Conservation (phyloP, 2,888 invertebrate species). For the Myopa tessellatipennis region DNA sequence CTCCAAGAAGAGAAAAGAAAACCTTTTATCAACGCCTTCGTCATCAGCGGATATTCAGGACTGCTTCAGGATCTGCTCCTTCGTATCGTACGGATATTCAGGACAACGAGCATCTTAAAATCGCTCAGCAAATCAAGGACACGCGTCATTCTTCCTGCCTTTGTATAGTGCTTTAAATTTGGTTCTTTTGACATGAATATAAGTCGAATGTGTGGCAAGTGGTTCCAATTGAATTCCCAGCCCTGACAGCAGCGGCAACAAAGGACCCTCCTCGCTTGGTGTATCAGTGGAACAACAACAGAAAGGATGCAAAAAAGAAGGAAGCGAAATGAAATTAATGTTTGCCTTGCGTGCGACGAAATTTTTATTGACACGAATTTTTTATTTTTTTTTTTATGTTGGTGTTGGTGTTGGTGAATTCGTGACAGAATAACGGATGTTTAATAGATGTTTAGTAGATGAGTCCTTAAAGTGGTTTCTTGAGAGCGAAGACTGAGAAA, state of each 20-base stretch:
- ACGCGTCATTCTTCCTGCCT: too few relatives aligned
- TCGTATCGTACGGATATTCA: too few relatives aligned
- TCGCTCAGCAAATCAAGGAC: too few relatives aligned
- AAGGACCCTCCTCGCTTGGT: not conserved
- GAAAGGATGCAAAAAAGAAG: not conserved
- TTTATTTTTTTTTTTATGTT: too few relatives aligned
- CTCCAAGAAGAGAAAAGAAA: too few relatives aligned
- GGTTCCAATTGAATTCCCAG: slow-evolving; percentile 36
- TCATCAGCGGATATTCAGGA: too few relatives aligned
- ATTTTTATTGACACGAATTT: slow-evolving; percentile 36
- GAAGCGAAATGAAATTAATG: slow-evolving; percentile 32
- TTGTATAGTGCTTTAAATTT: too few relatives aligned
- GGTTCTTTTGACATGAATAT: not conserved
- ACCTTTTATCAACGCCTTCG: too few relatives aligned
- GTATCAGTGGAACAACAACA: not conserved
- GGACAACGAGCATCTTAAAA: too few relatives aligned
- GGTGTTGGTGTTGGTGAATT: not conserved
- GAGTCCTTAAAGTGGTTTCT: slow-evolving; percentile 11
- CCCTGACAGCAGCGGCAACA: not conserved
- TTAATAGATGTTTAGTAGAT: slow-evolving; percentile 3
- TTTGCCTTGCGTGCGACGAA: slow-evolving; percentile 39
- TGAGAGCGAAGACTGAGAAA: not conserved
- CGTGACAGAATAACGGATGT: not conserved
- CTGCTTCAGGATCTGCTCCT: too few relatives aligned
- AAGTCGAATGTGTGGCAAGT: slow-evolving; percentile 21